Evolutionary conservation across 2,888 invertebrate genomes (phyloP).

Genomic region (Leptura quadrifasciata): DNA sequence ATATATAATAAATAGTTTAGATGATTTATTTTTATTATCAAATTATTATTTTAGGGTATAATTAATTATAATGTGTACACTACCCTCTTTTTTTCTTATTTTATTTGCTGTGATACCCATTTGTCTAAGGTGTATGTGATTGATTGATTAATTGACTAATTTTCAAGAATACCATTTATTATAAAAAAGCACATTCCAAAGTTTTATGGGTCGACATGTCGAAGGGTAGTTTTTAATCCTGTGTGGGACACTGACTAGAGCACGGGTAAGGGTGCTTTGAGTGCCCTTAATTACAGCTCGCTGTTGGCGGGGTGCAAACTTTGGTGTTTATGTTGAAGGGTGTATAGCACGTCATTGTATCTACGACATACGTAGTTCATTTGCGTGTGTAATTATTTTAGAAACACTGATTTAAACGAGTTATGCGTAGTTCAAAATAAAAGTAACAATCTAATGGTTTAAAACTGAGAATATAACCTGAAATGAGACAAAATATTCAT

Average conservation of each 20-base stretch:
- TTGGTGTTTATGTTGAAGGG: constrained; percentile 57
- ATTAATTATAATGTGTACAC: no score
- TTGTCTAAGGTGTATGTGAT: not conserved
- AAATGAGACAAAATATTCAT: no score
- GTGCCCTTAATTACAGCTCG: constrained; percentile 74
- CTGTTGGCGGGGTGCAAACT: constrained; percentile 61
- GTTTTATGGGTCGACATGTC: constrained; percentile 55
- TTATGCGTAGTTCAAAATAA: no score
- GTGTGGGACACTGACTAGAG: constrained; percentile 66
- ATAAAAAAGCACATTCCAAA: constrained; percentile 61
- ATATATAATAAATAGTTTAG: no score
- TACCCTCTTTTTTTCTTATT: no score
- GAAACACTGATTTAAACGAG: not conserved
- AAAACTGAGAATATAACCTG: no score
- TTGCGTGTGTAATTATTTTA: not conserved
- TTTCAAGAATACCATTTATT: constrained; percentile 9
- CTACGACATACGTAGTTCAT: constrained; percentile 50
- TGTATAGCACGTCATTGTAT: constrained; percentile 18
- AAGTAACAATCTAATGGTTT: no score
- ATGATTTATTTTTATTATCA: no score
- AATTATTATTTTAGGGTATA: no score
- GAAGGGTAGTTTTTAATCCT: constrained; percentile 70
- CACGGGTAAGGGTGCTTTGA: constrained; percentile 68
- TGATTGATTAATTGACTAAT: not conserved
- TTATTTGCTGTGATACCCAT: no score